These are phyloP conservation scores for Sycophila texana DNA, from an alignment of 2,888 invertebrate species.

Conservation along the genomic window DNA sequence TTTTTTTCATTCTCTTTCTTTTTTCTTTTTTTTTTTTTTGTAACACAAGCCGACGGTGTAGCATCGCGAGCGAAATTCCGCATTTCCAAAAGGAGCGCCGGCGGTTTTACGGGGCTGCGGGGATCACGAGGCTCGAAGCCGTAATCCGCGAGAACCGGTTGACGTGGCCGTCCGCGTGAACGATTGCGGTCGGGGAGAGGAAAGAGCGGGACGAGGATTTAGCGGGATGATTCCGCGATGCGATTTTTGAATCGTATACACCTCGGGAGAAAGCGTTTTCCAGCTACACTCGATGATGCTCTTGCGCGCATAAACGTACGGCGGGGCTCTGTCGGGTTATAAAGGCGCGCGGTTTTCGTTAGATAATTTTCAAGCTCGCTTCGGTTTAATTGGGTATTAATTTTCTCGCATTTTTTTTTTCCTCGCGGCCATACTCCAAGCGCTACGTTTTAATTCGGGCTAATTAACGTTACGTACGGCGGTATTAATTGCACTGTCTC, in stretches of 20 bases:
- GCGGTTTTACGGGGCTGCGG: slow-evolving; percentile 34
- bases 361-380: slow-evolving; percentile 9
- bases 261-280: no score
- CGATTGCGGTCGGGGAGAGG: not conserved
- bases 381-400: not conserved
- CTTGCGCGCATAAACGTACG: no score
- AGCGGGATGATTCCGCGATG: no score
- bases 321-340: no score
- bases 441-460: slow-evolving; percentile 25
- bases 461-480: not conserved
- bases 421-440: not conserved
- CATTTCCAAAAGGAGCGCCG: not conserved
- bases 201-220: not conserved
- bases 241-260: no score
- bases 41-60: no score
- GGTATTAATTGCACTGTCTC: slow-evolving; percentile 9
- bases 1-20: not conserved
- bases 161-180: not conserved
- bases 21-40: not conserved
- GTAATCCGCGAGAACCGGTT: slow-evolving; percentile 26
- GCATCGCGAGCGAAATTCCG: not conserved
- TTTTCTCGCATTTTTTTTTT: not conserved
- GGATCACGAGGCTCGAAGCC: slow-evolving; percentile 5
- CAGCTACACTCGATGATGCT: no score
- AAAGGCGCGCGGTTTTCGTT: slow-evolving; percentile 6